phyloP scores from a whole-genome alignment of 2,888 invertebrate genomes.

The Tipula confusa region DNA sequence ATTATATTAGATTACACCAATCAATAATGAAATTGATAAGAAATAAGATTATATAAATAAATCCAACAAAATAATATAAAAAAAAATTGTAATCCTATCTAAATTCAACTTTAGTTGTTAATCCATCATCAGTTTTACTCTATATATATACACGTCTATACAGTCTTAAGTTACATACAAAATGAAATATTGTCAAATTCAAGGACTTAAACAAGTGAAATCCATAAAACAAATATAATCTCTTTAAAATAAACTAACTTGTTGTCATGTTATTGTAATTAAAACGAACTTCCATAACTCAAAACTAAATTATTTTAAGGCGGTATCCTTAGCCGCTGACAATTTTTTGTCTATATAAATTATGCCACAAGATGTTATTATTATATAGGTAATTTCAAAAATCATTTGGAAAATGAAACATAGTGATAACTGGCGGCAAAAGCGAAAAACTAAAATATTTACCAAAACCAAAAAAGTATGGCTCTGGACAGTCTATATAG shows the following conservation, averaged over 20 bases:
- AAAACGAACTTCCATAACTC: too few species aligned
- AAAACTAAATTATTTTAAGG: too few species aligned
- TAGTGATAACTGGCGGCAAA: too few species aligned
- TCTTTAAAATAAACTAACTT: neutral
- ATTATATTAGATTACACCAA: slow-evolving; percentile 20
- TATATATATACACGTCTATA: neutral
- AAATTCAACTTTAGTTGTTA: slow-evolving; percentile 12
- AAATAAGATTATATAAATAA: slow-evolving; percentile 12
- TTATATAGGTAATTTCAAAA: too few species aligned
- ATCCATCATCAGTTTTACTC: neutral
- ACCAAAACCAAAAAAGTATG: too few species aligned
- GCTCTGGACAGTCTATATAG: too few species aligned
- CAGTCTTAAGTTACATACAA: neutral
- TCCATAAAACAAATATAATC: neutral
- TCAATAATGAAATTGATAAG: neutral
- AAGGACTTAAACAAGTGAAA: neutral
- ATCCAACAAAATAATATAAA: neutral
- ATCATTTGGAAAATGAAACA: too few species aligned
- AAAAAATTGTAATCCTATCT: slow-evolving; percentile 8
- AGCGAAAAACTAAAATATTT: too few species aligned
- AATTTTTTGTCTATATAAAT: too few species aligned
- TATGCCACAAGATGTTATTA: too few species aligned
- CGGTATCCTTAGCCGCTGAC: too few species aligned
- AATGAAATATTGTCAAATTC: neutral
- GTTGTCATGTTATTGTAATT: too few species aligned